A percentile compares a stretch with the other conserved stretches of the same genome.
These are phyloP conservation scores for Sebastes itinus DNA, from an alignment of 2,797 vertebrate genomes.

Conservation along the genomic window DNA sequence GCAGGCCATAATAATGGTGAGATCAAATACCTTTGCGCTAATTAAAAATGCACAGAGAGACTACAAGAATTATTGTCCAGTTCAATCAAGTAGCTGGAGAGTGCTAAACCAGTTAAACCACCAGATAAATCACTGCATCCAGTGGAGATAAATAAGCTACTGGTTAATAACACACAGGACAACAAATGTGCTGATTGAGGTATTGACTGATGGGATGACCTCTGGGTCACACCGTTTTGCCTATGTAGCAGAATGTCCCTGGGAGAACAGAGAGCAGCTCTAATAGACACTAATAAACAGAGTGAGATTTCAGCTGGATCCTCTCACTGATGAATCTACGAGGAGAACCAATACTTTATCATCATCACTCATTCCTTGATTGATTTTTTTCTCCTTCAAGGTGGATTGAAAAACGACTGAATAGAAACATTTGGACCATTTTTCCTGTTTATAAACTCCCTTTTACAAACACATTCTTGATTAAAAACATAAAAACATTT, in stretches of 20 bases:
- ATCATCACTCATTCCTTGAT: not conserved
- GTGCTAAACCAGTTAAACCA: not conserved
- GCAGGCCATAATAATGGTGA: not conserved
- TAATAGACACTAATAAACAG: not conserved
- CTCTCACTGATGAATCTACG: not conserved
- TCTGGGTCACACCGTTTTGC: conserved; percentile 15
- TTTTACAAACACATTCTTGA: not conserved
- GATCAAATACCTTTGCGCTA: not conserved
- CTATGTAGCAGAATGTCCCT: conserved; percentile 8
- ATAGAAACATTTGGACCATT: not conserved
- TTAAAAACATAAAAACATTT: not conserved
- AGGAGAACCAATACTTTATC: not conserved
- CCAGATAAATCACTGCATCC: not conserved
- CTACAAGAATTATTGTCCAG: not conserved
- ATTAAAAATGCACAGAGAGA: not conserved
- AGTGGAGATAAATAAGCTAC: conserved; percentile 5
- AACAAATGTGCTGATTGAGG: conserved; percentile 25
- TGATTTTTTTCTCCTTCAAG: not conserved
- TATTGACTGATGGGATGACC: conserved; percentile 44
- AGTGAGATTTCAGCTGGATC: not conserved
- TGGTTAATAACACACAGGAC: conserved; percentile 17
- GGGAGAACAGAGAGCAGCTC: not conserved
- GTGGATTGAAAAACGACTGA: not conserved
- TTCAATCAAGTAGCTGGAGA: not conserved
- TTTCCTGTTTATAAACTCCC: not conserved